Conservation (phyloP, 2,113 vertebrate genomes). For the Paedocypris sp. region DNA sequence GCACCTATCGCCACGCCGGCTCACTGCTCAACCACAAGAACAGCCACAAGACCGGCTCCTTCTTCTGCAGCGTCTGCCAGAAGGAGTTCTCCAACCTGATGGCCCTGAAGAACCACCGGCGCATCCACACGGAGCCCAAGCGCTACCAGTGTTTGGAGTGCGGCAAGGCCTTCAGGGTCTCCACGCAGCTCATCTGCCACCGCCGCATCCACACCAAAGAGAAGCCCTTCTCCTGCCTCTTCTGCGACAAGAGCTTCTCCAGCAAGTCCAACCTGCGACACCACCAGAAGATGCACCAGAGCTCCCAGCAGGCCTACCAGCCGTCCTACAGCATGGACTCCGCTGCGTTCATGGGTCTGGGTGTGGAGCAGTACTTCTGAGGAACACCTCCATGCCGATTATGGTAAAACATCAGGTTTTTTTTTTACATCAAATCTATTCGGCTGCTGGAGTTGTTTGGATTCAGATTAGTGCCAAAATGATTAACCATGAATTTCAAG, state of each 20-base stretch:
- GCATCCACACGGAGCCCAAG: conserved; percentile 69
- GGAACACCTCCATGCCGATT: conserved; percentile 40
- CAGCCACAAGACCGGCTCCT: conserved; percentile 65
- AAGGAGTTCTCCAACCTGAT: conserved; percentile 67
- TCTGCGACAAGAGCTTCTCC: conserved; percentile 62
- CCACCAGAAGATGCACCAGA: conserved; percentile 75
- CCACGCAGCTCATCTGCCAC: conserved; percentile 67
- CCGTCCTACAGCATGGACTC: conserved; percentile 63
- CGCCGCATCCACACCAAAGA: conserved; percentile 66
- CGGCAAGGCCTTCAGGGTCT: conserved; percentile 67
- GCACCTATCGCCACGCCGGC: conserved; percentile 61
- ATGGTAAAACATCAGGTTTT: conserved; percentile 52
- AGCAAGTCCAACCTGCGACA: conserved; percentile 68
- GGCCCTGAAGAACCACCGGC: conserved; percentile 67
- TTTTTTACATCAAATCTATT: too few species aligned
- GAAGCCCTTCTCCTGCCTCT: conserved; percentile 60
- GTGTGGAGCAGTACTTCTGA: conserved; percentile 58
- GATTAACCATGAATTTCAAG: too few species aligned
- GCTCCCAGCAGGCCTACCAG: conserved; percentile 53
- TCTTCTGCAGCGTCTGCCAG: conserved; percentile 60
- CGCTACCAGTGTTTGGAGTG: conserved; percentile 75
- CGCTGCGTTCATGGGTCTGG: conserved; percentile 61
- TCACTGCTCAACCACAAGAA: conserved; percentile 69
- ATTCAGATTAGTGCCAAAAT: too few species aligned
- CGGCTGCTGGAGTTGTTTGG: too few species aligned